phyloP scores from a whole-genome alignment of 1,140 invertebrate genomes.

The Drosophila kohkoa region DNA sequence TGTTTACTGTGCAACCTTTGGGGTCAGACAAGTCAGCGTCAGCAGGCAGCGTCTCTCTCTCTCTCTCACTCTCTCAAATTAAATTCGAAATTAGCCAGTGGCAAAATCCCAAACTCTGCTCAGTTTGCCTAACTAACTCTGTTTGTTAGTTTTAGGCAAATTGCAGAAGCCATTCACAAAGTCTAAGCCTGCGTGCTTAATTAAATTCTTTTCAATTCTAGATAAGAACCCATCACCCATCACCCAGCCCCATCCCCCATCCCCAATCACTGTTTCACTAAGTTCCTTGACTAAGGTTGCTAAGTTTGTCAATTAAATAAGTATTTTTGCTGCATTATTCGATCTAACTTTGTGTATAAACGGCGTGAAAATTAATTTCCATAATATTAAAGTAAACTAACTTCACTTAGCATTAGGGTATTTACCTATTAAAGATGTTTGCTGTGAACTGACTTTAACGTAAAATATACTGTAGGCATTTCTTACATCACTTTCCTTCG shows the following conservation, averaged over 20 bases:
- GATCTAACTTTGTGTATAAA: slow-evolving; percentile 3
- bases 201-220: slow-evolving; percentile 59
- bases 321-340: slow-evolving; percentile 36
- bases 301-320: slow-evolving; percentile 35
- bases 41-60: no score
- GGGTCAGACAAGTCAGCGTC: slow-evolving; percentile 30
- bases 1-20: slow-evolving; percentile 44
- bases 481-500: no score
- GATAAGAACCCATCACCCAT: slow-evolving; percentile 8
- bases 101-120: slow-evolving; percentile 6
- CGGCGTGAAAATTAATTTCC: not conserved
- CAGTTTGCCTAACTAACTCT: slow-evolving; percentile 26
- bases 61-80: slow-evolving; percentile 35
- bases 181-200: slow-evolving; percentile 40
- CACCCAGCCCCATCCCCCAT: not conserved
- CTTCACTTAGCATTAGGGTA: no score
- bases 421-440: no score
- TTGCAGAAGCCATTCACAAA: slow-evolving; percentile 27
- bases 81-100: slow-evolving; percentile 48
- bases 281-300: not conserved
- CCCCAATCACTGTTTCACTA: not conserved
- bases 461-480: not conserved
- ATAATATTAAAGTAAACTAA: not conserved
- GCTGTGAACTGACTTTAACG: not conserved
- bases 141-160: slow-evolving; percentile 60